phyloP scores from a whole-genome alignment of 2,797 vertebrate genomes.

The Lacerta bilineata region DNA sequence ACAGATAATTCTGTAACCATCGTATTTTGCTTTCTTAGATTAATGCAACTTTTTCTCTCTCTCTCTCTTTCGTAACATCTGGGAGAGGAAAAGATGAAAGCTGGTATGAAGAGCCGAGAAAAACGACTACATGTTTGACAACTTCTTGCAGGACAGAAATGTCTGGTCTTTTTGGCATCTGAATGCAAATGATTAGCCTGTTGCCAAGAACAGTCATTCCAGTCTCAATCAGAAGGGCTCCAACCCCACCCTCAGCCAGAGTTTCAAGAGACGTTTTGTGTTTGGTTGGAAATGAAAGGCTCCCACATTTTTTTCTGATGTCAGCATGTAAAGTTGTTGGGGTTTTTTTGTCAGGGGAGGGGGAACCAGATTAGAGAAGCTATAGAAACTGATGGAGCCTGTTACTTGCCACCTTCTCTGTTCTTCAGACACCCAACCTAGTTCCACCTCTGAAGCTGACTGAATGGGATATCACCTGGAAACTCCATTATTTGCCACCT shows the following conservation, averaged over 20 bases:
- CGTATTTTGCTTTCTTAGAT: slow-evolving; percentile 52
- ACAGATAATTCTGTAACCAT: slow-evolving; percentile 37
- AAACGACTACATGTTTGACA: slow-evolving; percentile 61
- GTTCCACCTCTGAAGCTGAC: not conserved
- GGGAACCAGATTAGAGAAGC: not conserved
- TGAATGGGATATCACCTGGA: not conserved
- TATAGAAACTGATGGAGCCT: not conserved
- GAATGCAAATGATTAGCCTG: slow-evolving; percentile 28
- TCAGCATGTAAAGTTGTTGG: not conserved
- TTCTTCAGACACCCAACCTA: not conserved
- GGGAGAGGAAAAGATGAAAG: slow-evolving; percentile 58
- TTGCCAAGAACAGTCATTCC: slow-evolving; percentile 43
- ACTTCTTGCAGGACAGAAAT: slow-evolving; percentile 44
- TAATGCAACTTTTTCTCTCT: not conserved
- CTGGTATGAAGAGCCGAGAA: slow-evolving; percentile 61
- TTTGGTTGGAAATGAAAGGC: not conserved
- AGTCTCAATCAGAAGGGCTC: slow-evolving; percentile 5
- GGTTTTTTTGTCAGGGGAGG: too few species aligned
- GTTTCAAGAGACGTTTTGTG: not conserved
- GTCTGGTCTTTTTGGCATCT: slow-evolving; percentile 40
- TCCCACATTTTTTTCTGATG: not conserved
- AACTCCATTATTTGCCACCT: not conserved
- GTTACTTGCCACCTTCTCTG: not conserved
- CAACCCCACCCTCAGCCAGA: not conserved
- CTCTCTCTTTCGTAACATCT: slow-evolving; percentile 43